phyloP scores from a whole-genome alignment of 2,113 vertebrate species.

The Campylorhamphus procurvoides region DNA sequence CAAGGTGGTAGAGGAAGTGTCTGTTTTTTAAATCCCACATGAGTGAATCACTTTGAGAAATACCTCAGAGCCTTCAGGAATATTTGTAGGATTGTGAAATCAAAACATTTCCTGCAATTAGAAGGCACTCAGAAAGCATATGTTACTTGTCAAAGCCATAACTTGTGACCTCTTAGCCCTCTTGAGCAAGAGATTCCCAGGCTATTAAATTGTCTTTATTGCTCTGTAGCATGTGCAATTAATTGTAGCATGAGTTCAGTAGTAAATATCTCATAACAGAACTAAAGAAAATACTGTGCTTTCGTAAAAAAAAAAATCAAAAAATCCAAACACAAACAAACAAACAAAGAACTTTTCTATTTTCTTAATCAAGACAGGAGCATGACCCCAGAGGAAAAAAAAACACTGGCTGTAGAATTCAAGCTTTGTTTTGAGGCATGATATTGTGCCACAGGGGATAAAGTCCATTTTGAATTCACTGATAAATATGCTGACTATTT shows the following conservation, averaged over 20 bases:
- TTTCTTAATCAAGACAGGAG: not conserved
- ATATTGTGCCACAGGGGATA: not conserved
- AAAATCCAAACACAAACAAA: not conserved
- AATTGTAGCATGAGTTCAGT: not conserved
- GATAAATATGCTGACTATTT: not conserved
- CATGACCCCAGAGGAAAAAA: not conserved
- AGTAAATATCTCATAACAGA: not conserved
- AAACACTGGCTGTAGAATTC: not conserved
- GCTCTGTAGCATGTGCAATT: not conserved
- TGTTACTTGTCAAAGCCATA: not conserved
- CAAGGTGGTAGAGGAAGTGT: not conserved
- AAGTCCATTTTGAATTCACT: slow-evolving; percentile 20
- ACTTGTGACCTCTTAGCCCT: not conserved
- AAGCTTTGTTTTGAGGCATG: not conserved
- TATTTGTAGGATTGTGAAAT: not conserved
- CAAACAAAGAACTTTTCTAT: not conserved
- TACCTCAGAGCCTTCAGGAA: not conserved
- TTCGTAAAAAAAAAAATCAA: not conserved
- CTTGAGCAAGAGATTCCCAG: slow-evolving; percentile 39
- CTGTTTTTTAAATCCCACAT: not conserved
- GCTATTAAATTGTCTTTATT: slow-evolving; percentile 65
- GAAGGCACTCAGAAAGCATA: not conserved
- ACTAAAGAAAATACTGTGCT: not conserved
- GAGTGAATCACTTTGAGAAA: not conserved
- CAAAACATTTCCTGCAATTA: not conserved